Base-by-base conservation (phyloP, 2,113 vertebrate species). In the Tyrannus savana region DNA sequence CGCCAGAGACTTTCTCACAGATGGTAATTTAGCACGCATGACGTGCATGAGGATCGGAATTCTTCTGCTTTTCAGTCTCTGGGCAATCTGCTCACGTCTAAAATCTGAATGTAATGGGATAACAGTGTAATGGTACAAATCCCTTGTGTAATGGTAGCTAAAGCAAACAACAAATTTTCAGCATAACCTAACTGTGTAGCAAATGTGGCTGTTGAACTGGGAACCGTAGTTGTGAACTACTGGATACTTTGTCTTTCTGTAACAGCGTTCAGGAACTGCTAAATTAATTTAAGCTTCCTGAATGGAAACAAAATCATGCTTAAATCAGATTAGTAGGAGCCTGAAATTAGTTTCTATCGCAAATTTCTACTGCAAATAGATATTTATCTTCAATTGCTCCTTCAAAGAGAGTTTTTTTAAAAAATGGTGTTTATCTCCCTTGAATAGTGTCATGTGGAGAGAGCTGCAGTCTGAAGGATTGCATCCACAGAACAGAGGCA, bases 281-380 rank as follows among this genome's bases (percentile, higher is more conserved):
- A 95, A 97, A 90, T 93, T 89, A 92, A 95, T 95, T 97, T 93
- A 60, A 67, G 89, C 64, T 97, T 96, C 95, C 93, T 96, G 74
- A 95, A 17, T 91, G 84, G 59, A 93, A 96, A 92, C 52, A 96
- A 97, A 94, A 84, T 88, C 63, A 69, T 90, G 52, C 42, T 85
- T 89, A 91, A 96, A 97, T 96, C 47, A 66, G 73, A 93, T 97
- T 97, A 96, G 76, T 24, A 41, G 59, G 74, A 97, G 69, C 52
- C 94, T 95, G 94, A 89, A 96, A 90, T 84, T 92, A 87, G 23
- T 75, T 67, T 59, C 87, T 87, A 35, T 63, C 64, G 66, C 73
- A 84, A 62, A 79, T 91, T 75, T 89, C 90, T 89, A 1, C 46
- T 83, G 62, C 1, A 1, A 93, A 84, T 73, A 93, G 79, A 91